Evolutionary conservation across 2,888 invertebrate genomes (phyloP).

Genomic region (Sericinus montela): DNA sequence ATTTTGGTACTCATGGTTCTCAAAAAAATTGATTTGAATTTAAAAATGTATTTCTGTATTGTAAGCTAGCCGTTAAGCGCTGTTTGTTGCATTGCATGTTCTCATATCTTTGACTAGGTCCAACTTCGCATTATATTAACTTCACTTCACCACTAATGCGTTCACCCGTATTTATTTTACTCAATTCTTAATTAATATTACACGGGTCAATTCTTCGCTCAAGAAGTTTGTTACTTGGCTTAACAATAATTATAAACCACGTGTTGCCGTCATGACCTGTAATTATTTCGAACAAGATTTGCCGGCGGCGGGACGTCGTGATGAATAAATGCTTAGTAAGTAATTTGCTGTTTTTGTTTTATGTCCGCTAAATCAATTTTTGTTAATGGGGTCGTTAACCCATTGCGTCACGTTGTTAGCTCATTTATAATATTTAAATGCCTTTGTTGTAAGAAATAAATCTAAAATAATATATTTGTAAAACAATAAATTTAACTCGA

Average conservation of each 20-base stretch:
- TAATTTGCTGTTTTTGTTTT: slow-evolving; percentile 57
- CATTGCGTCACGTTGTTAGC: slow-evolving; percentile 5
- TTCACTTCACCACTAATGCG: too few species aligned
- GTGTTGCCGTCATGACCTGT: slow-evolving; percentile 39
- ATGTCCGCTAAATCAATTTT: slow-evolving; percentile 40
- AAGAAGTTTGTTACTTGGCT: neutral
- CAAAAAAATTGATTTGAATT: too few species aligned
- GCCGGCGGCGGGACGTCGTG: slow-evolving; percentile 49
- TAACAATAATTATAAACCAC: slow-evolving; percentile 17
- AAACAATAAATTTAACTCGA: neutral
- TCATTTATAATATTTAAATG: slow-evolving; percentile 1
- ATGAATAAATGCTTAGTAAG: slow-evolving; percentile 57
- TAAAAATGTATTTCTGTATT: too few species aligned
- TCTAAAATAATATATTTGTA: neutral
- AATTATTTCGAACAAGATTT: slow-evolving; percentile 36
- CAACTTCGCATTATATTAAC: too few species aligned
- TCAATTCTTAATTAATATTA: too few species aligned
- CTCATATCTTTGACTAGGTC: too few species aligned
- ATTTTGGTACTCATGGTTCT: too few species aligned
- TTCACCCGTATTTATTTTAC: too few species aligned
- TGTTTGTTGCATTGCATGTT: too few species aligned
- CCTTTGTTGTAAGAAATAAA: neutral
- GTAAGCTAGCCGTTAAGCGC: too few species aligned
- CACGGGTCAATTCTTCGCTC: too few species aligned
- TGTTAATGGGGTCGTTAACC: slow-evolving; percentile 42